Percentiles rank a stretch among this genome's conserved stretches.
Conservation (phyloP, 2,113 vertebrate species). For the Rhadina sibilatrix region DNA sequence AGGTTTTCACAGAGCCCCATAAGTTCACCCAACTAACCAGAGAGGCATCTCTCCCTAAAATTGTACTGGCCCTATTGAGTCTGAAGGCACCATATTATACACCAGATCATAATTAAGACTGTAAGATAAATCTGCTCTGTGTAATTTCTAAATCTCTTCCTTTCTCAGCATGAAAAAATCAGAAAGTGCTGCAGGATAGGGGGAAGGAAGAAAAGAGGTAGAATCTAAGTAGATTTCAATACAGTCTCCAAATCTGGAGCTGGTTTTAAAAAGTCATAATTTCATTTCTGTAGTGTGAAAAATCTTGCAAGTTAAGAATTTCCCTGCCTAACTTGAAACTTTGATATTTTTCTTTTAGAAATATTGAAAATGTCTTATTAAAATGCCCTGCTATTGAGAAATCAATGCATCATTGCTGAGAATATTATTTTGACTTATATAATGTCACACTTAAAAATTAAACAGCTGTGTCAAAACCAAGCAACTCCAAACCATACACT, state of each 20-base stretch:
- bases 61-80: not conserved
- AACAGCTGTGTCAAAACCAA: not conserved
- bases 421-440: not conserved
- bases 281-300: not conserved
- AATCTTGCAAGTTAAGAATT: not conserved
- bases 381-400: not conserved
- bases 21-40: not conserved
- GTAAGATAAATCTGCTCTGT: not conserved
- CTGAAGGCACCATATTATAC: not conserved
- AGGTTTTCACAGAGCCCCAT: not conserved
- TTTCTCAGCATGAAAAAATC: not conserved
- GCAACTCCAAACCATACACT: not conserved
- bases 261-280: not conserved
- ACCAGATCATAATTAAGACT: not conserved
- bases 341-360: not conserved
- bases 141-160: not conserved
- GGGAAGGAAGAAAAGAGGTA: not conserved
- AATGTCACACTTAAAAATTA: not conserved
- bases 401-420: not conserved
- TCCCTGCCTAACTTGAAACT: not conserved
- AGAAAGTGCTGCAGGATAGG: not conserved
- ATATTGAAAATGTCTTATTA: not conserved
- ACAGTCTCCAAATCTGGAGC: not conserved
- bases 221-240: not conserved
- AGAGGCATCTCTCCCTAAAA: not conserved